These are phyloP conservation scores for Erebia palarica DNA, from an alignment of 2,888 invertebrate genomes.

Conservation along the genomic window DNA sequence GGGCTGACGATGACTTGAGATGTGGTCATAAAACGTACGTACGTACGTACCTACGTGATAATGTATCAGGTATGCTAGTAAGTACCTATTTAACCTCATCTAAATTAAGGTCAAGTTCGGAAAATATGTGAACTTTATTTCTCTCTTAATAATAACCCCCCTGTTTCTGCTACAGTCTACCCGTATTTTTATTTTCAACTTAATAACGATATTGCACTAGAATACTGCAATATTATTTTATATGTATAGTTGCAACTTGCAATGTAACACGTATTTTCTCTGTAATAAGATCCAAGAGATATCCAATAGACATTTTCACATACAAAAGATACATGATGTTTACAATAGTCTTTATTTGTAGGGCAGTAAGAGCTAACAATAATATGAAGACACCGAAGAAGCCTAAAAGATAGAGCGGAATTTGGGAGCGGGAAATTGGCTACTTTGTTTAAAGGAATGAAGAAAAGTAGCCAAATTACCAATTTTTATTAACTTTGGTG, in stretches of 20 bases:
- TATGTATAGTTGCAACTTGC: not conserved
- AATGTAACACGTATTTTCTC: slow-evolving; percentile 1
- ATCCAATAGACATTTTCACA: not conserved
- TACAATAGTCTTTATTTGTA: not conserved
- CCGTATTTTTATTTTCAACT: not conserved
- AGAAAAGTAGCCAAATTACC: too few species aligned
- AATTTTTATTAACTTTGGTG: too few species aligned
- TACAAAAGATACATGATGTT: slow-evolving; percentile 3
- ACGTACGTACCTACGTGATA: too few species aligned
- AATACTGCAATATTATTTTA: slow-evolving; percentile 3
- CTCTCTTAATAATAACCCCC: not conserved
- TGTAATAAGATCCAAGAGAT: not conserved
- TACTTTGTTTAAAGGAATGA: too few species aligned
- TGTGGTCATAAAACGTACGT: too few species aligned
- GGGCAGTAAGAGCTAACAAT: slow-evolving; percentile 1
- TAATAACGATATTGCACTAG: too few species aligned
- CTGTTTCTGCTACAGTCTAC: not conserved
- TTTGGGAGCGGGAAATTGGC: not conserved
- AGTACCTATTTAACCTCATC: too few species aligned
- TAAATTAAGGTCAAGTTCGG: too few species aligned
- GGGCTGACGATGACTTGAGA: too few species aligned
- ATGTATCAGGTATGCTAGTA: too few species aligned
- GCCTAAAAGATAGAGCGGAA: not conserved
- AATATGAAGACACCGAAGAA: not conserved
- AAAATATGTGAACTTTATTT: not conserved